Evolutionary conservation across 1,140 invertebrate genomes (phyloP).

Genomic region (Pollicipes pollicipes): DNA sequence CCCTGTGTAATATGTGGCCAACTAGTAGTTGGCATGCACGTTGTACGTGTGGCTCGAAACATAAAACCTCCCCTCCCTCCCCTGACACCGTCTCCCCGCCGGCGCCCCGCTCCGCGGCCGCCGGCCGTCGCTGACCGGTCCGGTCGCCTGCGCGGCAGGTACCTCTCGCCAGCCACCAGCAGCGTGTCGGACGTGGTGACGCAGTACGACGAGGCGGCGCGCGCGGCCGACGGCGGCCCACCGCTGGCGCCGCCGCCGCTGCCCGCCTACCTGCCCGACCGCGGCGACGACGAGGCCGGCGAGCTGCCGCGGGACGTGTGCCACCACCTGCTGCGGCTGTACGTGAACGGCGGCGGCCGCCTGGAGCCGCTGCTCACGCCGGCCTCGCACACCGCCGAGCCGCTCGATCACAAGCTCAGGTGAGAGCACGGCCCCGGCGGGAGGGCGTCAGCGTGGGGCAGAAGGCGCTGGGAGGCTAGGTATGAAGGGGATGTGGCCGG

Average conservation of each 20-base stretch:
- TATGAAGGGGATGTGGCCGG: too few species aligned
- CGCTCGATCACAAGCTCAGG: constrained; percentile 63
- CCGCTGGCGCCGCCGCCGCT: constrained; percentile 8
- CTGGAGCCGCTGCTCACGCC: constrained; percentile 55
- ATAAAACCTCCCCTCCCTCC: too few species aligned
- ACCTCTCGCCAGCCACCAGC: constrained; percentile 40
- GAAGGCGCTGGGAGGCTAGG: too few species aligned
- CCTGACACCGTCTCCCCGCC: too few species aligned
- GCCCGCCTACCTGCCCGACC: neutral
- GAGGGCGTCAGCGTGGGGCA: too few species aligned
- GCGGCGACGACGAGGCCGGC: too few species aligned
- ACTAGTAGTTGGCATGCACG: too few species aligned
- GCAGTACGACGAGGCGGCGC: constrained; percentile 46
- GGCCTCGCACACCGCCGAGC: constrained; percentile 52
- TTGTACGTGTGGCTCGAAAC: too few species aligned
- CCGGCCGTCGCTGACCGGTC: constrained; percentile 7
- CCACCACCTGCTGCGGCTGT: constrained; percentile 65
- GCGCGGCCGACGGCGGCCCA: constrained; percentile 25
- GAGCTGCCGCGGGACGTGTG: constrained; percentile 40
- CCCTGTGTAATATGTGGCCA: too few species aligned
- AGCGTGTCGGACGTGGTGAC: constrained; percentile 47
- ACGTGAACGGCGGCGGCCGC: constrained; percentile 40
- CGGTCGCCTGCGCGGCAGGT: constrained; percentile 29
- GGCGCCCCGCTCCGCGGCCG: too few species aligned
- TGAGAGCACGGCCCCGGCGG: too few species aligned